Conservation (phyloP, 1,140 invertebrate genomes). For the Drosophila auraria region DNA sequence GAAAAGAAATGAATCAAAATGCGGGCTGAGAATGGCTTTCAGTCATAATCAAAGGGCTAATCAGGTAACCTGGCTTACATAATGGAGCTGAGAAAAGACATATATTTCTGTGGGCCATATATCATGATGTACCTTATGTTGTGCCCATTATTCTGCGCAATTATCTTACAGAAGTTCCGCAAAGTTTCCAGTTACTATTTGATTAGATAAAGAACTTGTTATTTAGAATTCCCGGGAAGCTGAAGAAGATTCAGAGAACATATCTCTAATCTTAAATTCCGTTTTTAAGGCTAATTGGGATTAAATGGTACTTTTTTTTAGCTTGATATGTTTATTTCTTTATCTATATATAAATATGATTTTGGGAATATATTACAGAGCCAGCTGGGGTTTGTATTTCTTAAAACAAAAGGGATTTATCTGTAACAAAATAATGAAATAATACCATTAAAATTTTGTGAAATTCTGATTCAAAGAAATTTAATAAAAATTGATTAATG, state of each 20-base stretch:
- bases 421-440: too few species aligned
- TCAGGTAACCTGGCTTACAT: constrained; percentile 24
- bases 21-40: constrained; percentile 42
- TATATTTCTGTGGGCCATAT: not conserved
- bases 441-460: too few species aligned
- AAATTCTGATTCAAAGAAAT: too few species aligned
- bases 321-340: not conserved
- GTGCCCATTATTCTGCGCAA: constrained; percentile 13
- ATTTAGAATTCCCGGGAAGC: not conserved
- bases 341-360: not conserved
- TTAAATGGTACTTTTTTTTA: not conserved
- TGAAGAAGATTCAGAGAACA: constrained; percentile 1
- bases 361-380: not conserved
- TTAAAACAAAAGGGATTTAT: too few species aligned
- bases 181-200: constrained; percentile 23
- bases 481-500: not conserved
- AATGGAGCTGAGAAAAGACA: constrained; percentile 17
- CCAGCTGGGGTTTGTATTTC: not conserved
- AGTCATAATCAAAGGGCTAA: constrained; percentile 29
- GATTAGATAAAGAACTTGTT: constrained; percentile 40
- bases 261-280: not conserved
- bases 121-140: not conserved
- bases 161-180: constrained; percentile 21
- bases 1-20: constrained; percentile 31
- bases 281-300: not conserved